Percentiles rank a stretch among this genome's conserved stretches.
These are phyloP conservation scores for Lota lota DNA, from an alignment of 2,113 vertebrate genomes.

Conservation along the genomic window DNA sequence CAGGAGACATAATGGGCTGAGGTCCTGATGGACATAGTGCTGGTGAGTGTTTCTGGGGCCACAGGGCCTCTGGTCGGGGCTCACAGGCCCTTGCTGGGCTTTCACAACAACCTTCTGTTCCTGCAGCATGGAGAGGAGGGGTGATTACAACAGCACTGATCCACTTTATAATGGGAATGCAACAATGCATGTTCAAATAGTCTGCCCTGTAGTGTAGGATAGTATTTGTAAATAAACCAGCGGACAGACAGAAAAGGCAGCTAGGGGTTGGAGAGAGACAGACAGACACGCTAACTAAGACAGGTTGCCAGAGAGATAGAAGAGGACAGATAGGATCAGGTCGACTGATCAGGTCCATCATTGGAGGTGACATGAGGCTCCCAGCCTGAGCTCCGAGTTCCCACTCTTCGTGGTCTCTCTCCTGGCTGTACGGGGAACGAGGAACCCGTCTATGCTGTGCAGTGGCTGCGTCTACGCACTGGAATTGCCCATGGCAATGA, in stretches of 20 bases:
- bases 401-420: too few species aligned
- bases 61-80: not conserved
- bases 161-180: too few species aligned
- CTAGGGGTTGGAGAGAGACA: not conserved
- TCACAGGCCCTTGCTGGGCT: not conserved
- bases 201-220: too few species aligned
- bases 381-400: too few species aligned
- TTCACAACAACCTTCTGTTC: not conserved
- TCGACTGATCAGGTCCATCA: constrained; percentile 1
- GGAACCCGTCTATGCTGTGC: constrained; percentile 15
- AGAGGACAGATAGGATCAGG: not conserved
- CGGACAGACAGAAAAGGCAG: too few species aligned
- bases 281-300: not conserved
- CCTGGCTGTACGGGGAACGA: constrained; percentile 40
- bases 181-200: too few species aligned
- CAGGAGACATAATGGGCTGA: constrained; percentile 55
- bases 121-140: not conserved
- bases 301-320: constrained; percentile 2
- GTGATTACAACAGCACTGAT: too few species aligned
- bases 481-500: constrained; percentile 62
- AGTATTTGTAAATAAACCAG: too few species aligned
- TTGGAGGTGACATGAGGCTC: not conserved
- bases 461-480: constrained; percentile 25
- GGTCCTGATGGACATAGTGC: constrained; percentile 63
- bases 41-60: constrained; percentile 7